Evolutionary conservation across 1,140 invertebrate genomes (phyloP).

Genomic region (Leucophenga varia): DNA sequence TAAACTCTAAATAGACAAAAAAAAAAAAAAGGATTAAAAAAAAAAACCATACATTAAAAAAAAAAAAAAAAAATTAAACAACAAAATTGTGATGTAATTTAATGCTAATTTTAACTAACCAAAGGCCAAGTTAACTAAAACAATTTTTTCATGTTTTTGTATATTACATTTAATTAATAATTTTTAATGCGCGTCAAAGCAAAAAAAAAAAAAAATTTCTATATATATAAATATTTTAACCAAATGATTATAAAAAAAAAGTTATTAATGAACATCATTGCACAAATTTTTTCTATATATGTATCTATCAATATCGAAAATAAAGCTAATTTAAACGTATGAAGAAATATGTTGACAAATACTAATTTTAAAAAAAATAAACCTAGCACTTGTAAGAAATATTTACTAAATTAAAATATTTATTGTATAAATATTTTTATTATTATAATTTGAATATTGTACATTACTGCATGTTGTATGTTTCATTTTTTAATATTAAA

Average conservation of each 20-base stretch:
- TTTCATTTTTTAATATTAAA: too few species aligned
- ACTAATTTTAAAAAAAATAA: too few species aligned
- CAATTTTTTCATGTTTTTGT: conserved; percentile 20
- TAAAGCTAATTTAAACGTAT: too few species aligned
- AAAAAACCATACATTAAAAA: neutral
- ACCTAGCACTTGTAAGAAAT: too few species aligned
- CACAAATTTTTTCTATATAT: too few species aligned
- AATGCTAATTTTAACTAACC: conserved; percentile 56
- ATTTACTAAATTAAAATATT: neutral
- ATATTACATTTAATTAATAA: conserved; percentile 17
- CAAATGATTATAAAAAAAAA: conserved; percentile 18
- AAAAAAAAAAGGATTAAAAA: conserved; percentile 17
- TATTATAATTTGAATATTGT: neutral
- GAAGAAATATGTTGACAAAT: too few species aligned
- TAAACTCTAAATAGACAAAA: conserved; percentile 32
- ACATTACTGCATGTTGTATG: neutral
- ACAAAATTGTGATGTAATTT: conserved; percentile 50
- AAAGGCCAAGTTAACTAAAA: conserved; percentile 57
- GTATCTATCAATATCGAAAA: too few species aligned
- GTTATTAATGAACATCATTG: neutral
- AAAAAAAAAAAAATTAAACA: conserved; percentile 19
- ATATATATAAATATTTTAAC: conserved; percentile 30
- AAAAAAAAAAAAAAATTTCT: conserved; percentile 23
- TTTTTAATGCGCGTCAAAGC: too few species aligned
- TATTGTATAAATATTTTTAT: neutral